Conservation (phyloP, 2,113 vertebrate genomes). For the Psophia crepitans region DNA sequence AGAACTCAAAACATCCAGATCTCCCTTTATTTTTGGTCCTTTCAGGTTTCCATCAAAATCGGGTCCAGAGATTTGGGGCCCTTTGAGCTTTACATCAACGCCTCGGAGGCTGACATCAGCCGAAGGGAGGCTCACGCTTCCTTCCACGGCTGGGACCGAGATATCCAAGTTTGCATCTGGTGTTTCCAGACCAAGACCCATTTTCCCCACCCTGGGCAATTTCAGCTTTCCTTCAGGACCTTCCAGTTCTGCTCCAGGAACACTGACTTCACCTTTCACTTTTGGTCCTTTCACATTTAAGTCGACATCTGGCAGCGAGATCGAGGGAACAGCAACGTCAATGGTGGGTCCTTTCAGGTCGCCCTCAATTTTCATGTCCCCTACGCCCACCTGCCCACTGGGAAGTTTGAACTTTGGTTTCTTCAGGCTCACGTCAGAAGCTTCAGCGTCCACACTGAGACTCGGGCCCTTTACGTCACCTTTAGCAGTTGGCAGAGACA, state of each 20-base stretch:
- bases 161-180: not conserved
- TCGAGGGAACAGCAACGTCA: not conserved
- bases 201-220: conserved; percentile 39
- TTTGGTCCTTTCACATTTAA: conserved; percentile 68
- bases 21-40: conserved; percentile 72
- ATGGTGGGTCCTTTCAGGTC: conserved; percentile 1
- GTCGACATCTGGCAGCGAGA: fast-evolving
- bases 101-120: not conserved
- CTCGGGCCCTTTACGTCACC: conserved; percentile 14
- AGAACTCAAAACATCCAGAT: not conserved
- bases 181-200: conserved; percentile 23
- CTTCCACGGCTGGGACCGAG: not conserved
- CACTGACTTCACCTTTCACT: not conserved
- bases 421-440: conserved; percentile 72
- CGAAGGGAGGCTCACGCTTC: not conserved
- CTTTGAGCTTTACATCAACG: conserved; percentile 34
- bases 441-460: conserved; percentile 54
- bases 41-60: conserved; percentile 69
- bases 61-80: conserved; percentile 46
- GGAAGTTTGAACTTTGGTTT: conserved; percentile 71
- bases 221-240: conserved; percentile 65
- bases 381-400: not conserved
- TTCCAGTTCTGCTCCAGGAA: conserved; percentile 54
- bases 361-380: conserved; percentile 55
- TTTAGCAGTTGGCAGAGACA: conserved; percentile 50